These are phyloP conservation scores for Thripadectes ignobilis DNA, from an alignment of 2,797 vertebrate genomes.

Conservation along the genomic window DNA sequence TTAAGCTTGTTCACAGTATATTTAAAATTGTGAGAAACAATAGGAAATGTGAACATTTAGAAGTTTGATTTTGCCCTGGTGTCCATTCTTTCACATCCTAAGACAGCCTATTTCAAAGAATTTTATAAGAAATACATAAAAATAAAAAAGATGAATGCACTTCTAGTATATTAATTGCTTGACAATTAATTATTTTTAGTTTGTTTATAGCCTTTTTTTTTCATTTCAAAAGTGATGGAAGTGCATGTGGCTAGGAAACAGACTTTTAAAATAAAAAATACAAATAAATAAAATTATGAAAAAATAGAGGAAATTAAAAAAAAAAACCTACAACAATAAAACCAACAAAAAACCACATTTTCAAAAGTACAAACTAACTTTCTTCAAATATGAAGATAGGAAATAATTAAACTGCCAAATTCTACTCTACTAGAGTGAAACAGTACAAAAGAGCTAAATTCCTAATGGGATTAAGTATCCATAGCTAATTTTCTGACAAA, in stretches of 20 bases:
- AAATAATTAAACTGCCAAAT: background rate
- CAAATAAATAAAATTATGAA: background rate
- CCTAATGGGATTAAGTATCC: background rate
- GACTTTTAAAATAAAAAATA: background rate
- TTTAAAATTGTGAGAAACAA: background rate
- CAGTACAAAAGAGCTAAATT: background rate
- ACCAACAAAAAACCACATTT: background rate
- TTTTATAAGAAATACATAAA: background rate
- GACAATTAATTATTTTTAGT: background rate
- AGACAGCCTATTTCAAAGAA: background rate
- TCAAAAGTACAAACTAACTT: background rate
- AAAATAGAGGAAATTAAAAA: background rate
- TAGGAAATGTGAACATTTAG: background rate
- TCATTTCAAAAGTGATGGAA: background rate
- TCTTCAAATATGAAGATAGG: background rate
- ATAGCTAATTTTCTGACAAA: background rate
- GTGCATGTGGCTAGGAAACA: background rate
- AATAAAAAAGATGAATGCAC: rapidly evolving
- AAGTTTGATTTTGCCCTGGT: background rate
- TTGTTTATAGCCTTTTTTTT: background rate
- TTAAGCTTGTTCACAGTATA: background rate
- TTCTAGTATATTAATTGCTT: background rate
- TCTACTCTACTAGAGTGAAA: background rate
- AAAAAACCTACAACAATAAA: background rate
- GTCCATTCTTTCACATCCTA: background rate